Base-by-base conservation (phyloP, 1,140 invertebrate species). In the Apis dorsata region DNA sequence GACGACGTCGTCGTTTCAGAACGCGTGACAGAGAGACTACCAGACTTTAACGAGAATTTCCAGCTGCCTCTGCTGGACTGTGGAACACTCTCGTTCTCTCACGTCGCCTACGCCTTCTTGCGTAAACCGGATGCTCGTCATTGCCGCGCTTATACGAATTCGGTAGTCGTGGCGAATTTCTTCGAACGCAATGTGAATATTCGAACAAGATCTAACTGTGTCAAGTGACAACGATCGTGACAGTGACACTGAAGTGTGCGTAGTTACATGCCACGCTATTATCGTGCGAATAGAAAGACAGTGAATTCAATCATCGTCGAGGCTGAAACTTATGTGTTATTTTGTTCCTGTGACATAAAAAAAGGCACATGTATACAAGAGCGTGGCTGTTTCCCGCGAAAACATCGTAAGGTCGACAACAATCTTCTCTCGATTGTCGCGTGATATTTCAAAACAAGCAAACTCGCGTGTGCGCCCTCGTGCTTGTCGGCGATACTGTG, bases 381-480 rank as follows among this genome's bases (percentile, higher is more conserved):
- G 19, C 66, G 57, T 13, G n/a, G 21, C 51, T 17, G 57, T 57
- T 72, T 83, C 81, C 74, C 76, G 76, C 75, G 75, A 51, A 79
- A 83, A 59, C 66, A 9, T 51, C 77, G 49, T 44, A 77, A 79
- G 59, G 65, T 71, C 59, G 28, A n/a, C 28, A 44, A 69, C 79
- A 75, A 24, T 19, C 21, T 44, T 24, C 44, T 34, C 73, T 28
- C 53, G 63, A 60, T 69, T 63, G 66, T 76, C 77, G 72, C 69
- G 69, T 73, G 75, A 85, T 85, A 85, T 81, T 84, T 85, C 83
- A 87, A 82, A 80, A 87, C 82, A 75, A 81, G 74, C 79, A 13
- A 83, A 71, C 75, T 83, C 79, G 76, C 78, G 74, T 82, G 81
- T 83, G 83, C 85, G 85, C 83, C 76, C 83, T 84, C 63, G 59